phyloP scores from a whole-genome alignment of 2,797 vertebrate genomes.

The Phoeniculus purpureus region DNA sequence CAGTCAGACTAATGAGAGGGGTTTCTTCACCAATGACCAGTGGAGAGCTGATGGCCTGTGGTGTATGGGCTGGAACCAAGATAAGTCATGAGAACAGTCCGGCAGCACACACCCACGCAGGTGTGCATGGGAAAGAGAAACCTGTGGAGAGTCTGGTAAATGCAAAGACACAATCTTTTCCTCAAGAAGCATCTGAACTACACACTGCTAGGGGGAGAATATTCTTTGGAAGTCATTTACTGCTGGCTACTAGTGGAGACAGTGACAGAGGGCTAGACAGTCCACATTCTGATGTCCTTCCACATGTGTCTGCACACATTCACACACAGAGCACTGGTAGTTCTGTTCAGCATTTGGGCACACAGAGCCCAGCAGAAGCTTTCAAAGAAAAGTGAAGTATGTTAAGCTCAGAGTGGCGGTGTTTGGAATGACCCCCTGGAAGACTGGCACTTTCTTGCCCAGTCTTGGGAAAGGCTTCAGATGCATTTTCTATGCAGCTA shows the following conservation, averaged over 20 bases:
- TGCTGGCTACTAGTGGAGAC: neutral
- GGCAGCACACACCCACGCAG: neutral
- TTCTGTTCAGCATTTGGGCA: neutral
- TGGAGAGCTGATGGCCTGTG: neutral
- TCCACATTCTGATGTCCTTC: neutral
- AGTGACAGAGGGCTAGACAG: neutral
- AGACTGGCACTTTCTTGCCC: neutral
- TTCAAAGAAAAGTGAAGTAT: neutral
- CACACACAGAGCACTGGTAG: neutral
- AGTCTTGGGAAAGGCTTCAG: neutral
- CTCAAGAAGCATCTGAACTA: neutral
- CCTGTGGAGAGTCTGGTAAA: neutral
- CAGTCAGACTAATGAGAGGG: conserved; percentile 87
- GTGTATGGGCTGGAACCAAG: conserved; percentile 39
- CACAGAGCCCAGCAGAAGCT: neutral
- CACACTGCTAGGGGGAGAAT: neutral
- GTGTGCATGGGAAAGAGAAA: neutral
- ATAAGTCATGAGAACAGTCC: neutral
- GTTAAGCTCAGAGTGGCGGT: neutral
- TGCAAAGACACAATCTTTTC: neutral
- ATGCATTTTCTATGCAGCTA: neutral
- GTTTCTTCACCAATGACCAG: conserved; percentile 80
- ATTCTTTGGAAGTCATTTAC: neutral
- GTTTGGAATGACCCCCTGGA: neutral
- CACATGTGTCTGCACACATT: neutral